Evolutionary conservation across 2,888 invertebrate genomes (phyloP), one percentile per base, ranked within the genome.

Genomic region (Trichogramma dendrolimi): DNA sequence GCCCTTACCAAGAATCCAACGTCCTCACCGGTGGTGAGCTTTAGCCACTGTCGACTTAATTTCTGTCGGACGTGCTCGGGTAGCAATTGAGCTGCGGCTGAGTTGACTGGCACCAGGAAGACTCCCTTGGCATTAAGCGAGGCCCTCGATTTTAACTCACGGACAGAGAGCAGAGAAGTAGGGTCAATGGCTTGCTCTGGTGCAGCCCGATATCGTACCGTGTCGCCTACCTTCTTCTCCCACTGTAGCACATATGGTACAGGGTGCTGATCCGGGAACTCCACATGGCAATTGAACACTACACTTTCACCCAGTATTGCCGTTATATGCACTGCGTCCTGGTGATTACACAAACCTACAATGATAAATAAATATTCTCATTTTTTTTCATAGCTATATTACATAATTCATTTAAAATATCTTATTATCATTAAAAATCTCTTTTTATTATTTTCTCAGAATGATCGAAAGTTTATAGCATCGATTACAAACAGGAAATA

Each of bases 201-300:
- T 74, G 75, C 72, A 73, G 76, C 75, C 78, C 74, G 83, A 85
- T 87, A 89, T 88, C 92, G 89, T 92, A 92, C 92, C 92, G 90
- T 90, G 85, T 91, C 91, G 90, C 91, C 90, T 91, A 94, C 94
- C 92, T 95, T 94, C 90, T 96, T 96, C 89, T 94, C 93, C 96
- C 96, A 97, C 87, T 95, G 94, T 82, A 96, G 90, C 85, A 96
- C 94, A 86, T 95, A 95, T 83, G 95, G 94, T 85, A 94, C 93
- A 80, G 94, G 92, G 83, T 92, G 90, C 83, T 94, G 92, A 82
- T 93, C 92, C 81, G 94, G 93, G 84, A 95, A 96, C 84, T 94
- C 93, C 83, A 96, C 94, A 84, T 94, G 93, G 84, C 96, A 97
- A 85, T 95, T 95, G 86, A 97, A 93, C 81, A 96, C 91, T 83